A percentile compares a stretch with the other conserved stretches of the same genome.
Evolutionary conservation across 2,888 invertebrate species (phyloP).

Genomic region (Ceramica pisi): DNA sequence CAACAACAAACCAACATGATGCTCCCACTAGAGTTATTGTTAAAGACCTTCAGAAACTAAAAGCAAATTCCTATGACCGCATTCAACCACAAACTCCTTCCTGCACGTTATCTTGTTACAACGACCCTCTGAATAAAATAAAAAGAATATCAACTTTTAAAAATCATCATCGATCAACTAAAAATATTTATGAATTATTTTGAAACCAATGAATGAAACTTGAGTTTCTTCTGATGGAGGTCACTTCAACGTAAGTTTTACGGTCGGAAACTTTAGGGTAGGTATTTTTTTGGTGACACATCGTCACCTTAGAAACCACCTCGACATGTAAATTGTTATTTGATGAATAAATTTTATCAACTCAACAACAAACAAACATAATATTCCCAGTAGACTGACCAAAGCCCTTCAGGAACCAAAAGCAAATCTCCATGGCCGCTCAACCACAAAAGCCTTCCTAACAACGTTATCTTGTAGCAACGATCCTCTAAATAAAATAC

Average conservation of each 20-base stretch:
- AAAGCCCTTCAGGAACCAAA: constrained; percentile 9
- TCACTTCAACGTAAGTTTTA: neutral
- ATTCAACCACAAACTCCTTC: constrained; percentile 9
- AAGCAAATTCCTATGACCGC: constrained; percentile 18
- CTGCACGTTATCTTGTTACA: constrained; percentile 33
- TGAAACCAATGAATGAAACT: too few relatives aligned
- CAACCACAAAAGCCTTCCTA: constrained; percentile 10
- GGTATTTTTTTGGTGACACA: too few relatives aligned
- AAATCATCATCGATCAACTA: too few relatives aligned
- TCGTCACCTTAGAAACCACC: neutral
- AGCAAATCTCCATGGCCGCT: constrained; percentile 7
- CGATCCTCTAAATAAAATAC: constrained; percentile 53
- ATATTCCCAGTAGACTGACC: neutral
- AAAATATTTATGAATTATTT: too few relatives aligned
- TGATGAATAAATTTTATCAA: too few relatives aligned
- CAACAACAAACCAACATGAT: neutral
- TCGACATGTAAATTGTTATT: too few relatives aligned
- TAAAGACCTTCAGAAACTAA: neutral
- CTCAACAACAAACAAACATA: neutral
- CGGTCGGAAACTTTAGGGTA: too few relatives aligned
- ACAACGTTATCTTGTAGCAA: constrained; percentile 35
- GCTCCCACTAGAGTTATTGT: neutral
- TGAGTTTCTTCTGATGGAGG: too few relatives aligned
- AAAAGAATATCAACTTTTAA: too few relatives aligned
- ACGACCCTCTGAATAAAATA: constrained; percentile 52